A percentile compares a stretch with the other conserved stretches of the same genome.
These are phyloP conservation scores for Anabacerthia variegaticeps DNA, from an alignment of 2,797 vertebrate genomes.

Conservation along the genomic window DNA sequence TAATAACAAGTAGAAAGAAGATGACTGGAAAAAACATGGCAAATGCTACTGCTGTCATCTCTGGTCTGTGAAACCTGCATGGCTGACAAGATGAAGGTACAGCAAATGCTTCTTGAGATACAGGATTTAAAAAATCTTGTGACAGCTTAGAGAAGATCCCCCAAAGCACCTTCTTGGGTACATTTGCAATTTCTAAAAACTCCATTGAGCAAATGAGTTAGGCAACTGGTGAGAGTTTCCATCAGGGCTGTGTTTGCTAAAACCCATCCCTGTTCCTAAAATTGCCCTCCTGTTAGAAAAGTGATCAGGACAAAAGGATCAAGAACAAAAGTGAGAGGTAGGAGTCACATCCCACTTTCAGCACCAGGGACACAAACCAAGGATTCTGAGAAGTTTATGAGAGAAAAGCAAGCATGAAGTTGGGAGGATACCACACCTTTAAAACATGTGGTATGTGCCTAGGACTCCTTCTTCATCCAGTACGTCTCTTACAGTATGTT, in stretches of 20 bases:
- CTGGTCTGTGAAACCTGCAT: neutral
- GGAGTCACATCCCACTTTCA: neutral
- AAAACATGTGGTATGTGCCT: neutral
- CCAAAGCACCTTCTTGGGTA: neutral
- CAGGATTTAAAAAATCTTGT: neutral
- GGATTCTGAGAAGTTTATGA: neutral
- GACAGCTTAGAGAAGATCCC: neutral
- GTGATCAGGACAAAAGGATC: neutral
- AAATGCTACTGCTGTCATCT: neutral
- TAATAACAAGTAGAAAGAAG: neutral
- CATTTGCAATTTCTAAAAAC: neutral
- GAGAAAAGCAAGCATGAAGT: neutral
- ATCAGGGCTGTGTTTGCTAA: neutral
- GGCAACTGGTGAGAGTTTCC: neutral
- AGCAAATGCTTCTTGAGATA: neutral
- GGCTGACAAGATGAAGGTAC: neutral
- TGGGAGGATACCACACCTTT: neutral
- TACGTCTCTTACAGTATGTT: neutral
- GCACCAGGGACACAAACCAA: neutral
- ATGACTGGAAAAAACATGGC: neutral
- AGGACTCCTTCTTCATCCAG: neutral
- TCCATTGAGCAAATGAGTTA: neutral
- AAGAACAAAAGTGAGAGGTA: neutral
- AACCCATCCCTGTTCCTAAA: neutral
- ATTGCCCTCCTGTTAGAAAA: neutral